A percentile compares a stretch with the other conserved stretches of the same genome.
Conservation (phyloP, 2,113 vertebrate species). For the Ptilorrhoa leucosticta region DNA sequence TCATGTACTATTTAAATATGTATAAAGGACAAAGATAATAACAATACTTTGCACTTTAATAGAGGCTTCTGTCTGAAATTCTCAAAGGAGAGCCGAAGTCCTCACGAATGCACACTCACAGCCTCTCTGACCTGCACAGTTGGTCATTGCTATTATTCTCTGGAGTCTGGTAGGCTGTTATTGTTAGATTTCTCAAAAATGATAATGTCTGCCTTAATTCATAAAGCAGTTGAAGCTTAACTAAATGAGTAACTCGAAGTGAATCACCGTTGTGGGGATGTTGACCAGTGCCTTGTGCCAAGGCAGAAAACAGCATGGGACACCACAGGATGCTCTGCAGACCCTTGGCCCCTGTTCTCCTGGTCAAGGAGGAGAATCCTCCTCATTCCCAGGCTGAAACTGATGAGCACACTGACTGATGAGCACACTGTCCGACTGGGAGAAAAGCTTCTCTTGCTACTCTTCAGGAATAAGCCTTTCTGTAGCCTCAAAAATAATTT, state of each 20-base stretch:
- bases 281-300: fast-evolving
- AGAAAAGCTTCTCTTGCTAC: not conserved
- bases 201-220: not conserved
- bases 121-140: conserved; percentile 45
- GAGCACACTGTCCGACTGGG: not conserved
- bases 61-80: conserved; percentile 59
- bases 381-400: not conserved
- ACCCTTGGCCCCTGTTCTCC: fast-evolving
- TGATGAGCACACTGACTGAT: not conserved
- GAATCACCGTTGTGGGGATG: not conserved
- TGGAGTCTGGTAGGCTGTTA: not conserved
- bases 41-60: conserved; percentile 70
- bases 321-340: not conserved
- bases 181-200: not conserved
- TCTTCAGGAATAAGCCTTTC: not conserved
- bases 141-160: conserved; percentile 25
- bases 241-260: not conserved
- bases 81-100: conserved; percentile 26
- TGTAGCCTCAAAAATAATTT: not conserved
- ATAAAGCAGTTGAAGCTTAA: not conserved
- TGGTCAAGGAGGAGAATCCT: not conserved
- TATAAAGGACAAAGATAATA: conserved; percentile 72
- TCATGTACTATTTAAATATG: conserved; percentile 73
- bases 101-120: conserved; percentile 17
- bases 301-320: not conserved